These are phyloP conservation scores for Petrocephalus microphthalmus DNA, from an alignment of 2,113 vertebrate species.

Conservation along the genomic window DNA sequence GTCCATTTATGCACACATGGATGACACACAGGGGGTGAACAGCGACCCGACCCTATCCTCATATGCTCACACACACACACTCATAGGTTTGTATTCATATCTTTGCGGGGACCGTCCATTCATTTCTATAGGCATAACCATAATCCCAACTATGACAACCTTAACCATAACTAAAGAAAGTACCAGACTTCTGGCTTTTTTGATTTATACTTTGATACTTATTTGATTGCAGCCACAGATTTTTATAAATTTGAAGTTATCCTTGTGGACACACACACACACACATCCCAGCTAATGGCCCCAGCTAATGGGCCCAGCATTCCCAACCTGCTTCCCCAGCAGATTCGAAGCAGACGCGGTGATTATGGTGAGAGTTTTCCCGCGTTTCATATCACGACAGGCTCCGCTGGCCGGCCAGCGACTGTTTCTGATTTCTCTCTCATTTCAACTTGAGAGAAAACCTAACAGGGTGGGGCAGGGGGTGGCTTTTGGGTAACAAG, in stretches of 20 bases:
- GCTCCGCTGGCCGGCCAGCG: not conserved
- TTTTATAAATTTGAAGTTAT: too few species aligned
- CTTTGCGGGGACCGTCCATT: too few species aligned
- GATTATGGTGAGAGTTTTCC: not conserved
- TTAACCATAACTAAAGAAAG: too few species aligned
- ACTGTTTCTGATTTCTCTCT: conserved; percentile 5
- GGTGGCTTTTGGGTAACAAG: not conserved
- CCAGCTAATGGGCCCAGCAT: not conserved
- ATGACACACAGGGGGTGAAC: not conserved
- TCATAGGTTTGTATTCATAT: not conserved
- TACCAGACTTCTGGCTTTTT: too few species aligned
- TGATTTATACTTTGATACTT: too few species aligned
- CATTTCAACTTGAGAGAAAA: not conserved
- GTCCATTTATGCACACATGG: not conserved
- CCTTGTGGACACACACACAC: not conserved
- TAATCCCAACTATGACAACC: too few species aligned
- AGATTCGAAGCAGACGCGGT: not conserved
- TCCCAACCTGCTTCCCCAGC: not conserved
- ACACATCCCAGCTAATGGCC: not conserved
- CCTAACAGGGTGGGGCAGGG: not conserved
- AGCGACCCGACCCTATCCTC: not conserved
- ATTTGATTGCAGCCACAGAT: too few species aligned
- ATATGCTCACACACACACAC: not conserved
- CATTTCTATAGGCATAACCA: too few species aligned
- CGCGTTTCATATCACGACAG: not conserved